Evolutionary conservation across 2,797 vertebrate genomes (phyloP).

Genomic region (Acrossocheilus fasciatus): DNA sequence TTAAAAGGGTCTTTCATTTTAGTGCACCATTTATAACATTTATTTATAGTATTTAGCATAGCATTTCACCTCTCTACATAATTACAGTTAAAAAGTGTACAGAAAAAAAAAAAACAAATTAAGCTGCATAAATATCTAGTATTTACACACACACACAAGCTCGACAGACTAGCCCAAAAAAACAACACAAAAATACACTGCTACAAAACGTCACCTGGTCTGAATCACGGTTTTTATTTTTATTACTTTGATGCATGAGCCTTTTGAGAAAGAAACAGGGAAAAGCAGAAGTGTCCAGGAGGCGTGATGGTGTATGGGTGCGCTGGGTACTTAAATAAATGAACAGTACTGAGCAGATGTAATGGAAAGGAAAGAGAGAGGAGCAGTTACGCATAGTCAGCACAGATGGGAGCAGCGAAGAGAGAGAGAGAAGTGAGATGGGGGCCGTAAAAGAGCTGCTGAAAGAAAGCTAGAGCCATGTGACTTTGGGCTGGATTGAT

Average conservation of each 20-base stretch:
- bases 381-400: constrained; percentile 58
- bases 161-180: not conserved
- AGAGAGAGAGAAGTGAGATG: not conserved
- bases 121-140: not conserved
- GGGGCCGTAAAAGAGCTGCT: not conserved
- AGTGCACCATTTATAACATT: not conserved
- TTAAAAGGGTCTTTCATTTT: not conserved
- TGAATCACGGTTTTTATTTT: constrained; percentile 9
- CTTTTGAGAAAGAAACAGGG: constrained; percentile 33
- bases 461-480: constrained; percentile 6
- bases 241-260: constrained; percentile 25
- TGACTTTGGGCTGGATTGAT: constrained; percentile 57
- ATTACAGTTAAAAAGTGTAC: not conserved
- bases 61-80: not conserved
- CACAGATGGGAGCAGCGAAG: constrained; percentile 51
- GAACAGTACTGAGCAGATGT: constrained; percentile 57
- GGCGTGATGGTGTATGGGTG: constrained; percentile 42
- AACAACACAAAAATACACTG: not conserved
- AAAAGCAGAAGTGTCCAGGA: constrained; percentile 42
- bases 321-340: constrained; percentile 50
- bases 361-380: constrained; percentile 53
- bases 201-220: not conserved
- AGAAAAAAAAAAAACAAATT: not conserved
- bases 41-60: not conserved
- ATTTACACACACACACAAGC: not conserved